Conservation (phyloP, 2,888 invertebrate species). For the Volucella bombylans region DNA sequence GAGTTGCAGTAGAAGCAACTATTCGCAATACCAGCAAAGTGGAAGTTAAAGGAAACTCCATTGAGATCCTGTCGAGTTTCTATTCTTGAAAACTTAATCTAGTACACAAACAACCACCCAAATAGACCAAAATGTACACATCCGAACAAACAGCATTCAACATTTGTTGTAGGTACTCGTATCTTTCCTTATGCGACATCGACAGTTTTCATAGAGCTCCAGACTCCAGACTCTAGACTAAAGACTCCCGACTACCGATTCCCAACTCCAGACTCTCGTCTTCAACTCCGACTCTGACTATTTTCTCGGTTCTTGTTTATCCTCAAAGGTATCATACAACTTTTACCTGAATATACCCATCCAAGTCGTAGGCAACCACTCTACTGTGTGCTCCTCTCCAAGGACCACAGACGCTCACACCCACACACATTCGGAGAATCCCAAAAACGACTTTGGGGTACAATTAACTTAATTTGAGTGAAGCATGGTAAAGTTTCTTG, state of each 20-base stretch:
- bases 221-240: too few species aligned
- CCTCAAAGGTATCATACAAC: constrained; percentile 64
- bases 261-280: too few species aligned
- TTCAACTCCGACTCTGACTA: too few species aligned
- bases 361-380: background rate
- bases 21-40: constrained; percentile 7
- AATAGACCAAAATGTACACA: background rate
- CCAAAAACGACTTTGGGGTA: constrained; percentile 68
- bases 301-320: constrained; percentile 35
- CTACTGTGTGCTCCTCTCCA: constrained; percentile 2
- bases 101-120: constrained; percentile 4
- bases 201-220: constrained; percentile 53
- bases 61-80: constrained; percentile 34
- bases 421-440: constrained; percentile 17
- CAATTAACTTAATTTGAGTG: constrained; percentile 73
- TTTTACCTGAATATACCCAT: constrained; percentile 34
- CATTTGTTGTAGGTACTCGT: constrained; percentile 36
- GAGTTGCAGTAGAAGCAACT: too few species aligned
- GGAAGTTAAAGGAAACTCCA: constrained; percentile 50
- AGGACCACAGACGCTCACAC: constrained; percentile 29
- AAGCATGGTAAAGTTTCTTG: constrained; percentile 68
- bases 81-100: constrained; percentile 56
- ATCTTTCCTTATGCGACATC: constrained; percentile 57
- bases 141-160: background rate
- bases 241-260: too few species aligned